Evolutionary conservation across 2,888 invertebrate species (phyloP).

Genomic region (Phorcus lineatus): DNA sequence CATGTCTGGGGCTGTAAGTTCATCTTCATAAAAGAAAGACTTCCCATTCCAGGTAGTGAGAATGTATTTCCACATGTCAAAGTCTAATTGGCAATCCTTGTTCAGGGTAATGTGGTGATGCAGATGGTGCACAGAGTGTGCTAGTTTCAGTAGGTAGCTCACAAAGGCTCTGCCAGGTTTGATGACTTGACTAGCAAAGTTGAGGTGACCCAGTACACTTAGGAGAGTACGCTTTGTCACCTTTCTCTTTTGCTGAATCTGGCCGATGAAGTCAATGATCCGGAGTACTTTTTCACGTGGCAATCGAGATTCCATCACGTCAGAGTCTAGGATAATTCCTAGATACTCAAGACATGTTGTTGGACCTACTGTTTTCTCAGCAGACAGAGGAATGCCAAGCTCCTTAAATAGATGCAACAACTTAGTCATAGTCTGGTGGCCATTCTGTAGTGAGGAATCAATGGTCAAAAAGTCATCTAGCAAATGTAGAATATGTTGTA

Average conservation of each 20-base stretch:
- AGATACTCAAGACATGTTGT: slow-evolving; percentile 22
- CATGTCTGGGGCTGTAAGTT: slow-evolving; percentile 14
- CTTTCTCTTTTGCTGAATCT: neutral
- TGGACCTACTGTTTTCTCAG: slow-evolving; percentile 29
- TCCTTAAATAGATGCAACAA: neutral
- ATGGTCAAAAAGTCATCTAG: slow-evolving; percentile 35
- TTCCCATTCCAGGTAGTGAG: slow-evolving; percentile 36
- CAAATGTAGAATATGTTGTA: slow-evolving; percentile 28
- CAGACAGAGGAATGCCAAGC: slow-evolving; percentile 18
- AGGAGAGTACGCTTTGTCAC: slow-evolving; percentile 12
- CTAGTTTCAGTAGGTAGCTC: neutral
- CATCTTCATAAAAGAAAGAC: slow-evolving; percentile 37
- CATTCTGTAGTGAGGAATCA: neutral
- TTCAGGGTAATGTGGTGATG: slow-evolving; percentile 25
- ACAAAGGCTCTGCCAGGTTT: slow-evolving; percentile 31
- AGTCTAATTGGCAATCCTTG: slow-evolving; percentile 27
- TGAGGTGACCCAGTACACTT: slow-evolving; percentile 28
- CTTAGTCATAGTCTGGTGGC: neutral
- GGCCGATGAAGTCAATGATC: slow-evolving; percentile 11
- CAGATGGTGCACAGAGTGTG: slow-evolving; percentile 23
- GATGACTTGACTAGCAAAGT: slow-evolving; percentile 30
- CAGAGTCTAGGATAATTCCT: slow-evolving; percentile 30
- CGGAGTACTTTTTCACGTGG: slow-evolving; percentile 17
- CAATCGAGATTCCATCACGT: slow-evolving; percentile 12
- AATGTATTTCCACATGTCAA: slow-evolving; percentile 35